Evolutionary conservation across 2,888 invertebrate genomes (phyloP).

Genomic region (Lasiommata megera): DNA sequence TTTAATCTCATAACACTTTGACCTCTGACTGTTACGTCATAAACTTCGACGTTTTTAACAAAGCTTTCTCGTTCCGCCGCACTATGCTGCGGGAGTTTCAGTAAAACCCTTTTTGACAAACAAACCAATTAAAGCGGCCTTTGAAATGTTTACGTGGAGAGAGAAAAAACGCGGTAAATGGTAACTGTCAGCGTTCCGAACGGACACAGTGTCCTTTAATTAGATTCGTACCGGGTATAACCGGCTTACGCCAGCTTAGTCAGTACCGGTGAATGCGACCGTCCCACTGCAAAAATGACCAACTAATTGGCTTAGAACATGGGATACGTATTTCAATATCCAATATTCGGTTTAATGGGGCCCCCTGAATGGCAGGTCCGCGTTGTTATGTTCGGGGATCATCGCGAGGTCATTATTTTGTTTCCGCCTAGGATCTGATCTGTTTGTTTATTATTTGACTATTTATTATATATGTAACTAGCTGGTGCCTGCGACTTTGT

Average conservation of each 20-base stretch:
- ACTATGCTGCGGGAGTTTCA: slow-evolving; percentile 26
- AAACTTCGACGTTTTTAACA: slow-evolving; percentile 36
- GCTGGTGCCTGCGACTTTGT: too few species aligned
- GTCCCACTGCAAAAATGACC: slow-evolving; percentile 75
- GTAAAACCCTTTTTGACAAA: slow-evolving; percentile 42
- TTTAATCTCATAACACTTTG: slow-evolving; percentile 20
- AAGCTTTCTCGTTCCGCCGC: slow-evolving; percentile 6
- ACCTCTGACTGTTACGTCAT: slow-evolving; percentile 3
- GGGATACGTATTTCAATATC: slow-evolving; percentile 70
- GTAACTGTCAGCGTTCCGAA: slow-evolving; percentile 74
- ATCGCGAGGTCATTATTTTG: slow-evolving; percentile 32
- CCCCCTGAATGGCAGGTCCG: slow-evolving; percentile 51
- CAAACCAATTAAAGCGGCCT: slow-evolving; percentile 63
- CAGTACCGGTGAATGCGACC: slow-evolving; percentile 59
- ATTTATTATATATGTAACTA: neutral
- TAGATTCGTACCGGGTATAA: slow-evolving; percentile 76
- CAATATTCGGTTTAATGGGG: slow-evolving; percentile 66
- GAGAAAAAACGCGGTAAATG: slow-evolving; percentile 59
- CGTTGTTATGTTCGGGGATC: slow-evolving; percentile 40
- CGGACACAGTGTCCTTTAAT: slow-evolving; percentile 73
- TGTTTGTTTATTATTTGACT: neutral
- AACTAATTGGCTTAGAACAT: slow-evolving; percentile 79
- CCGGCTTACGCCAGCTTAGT: slow-evolving; percentile 77
- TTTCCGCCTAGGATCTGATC: slow-evolving; percentile 18
- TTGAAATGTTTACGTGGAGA: slow-evolving; percentile 52